A percentile compares a stretch with the other conserved stretches of the same genome.
phyloP scores from a whole-genome alignment of 2,797 vertebrate species.

The Vireo griseus region DNA sequence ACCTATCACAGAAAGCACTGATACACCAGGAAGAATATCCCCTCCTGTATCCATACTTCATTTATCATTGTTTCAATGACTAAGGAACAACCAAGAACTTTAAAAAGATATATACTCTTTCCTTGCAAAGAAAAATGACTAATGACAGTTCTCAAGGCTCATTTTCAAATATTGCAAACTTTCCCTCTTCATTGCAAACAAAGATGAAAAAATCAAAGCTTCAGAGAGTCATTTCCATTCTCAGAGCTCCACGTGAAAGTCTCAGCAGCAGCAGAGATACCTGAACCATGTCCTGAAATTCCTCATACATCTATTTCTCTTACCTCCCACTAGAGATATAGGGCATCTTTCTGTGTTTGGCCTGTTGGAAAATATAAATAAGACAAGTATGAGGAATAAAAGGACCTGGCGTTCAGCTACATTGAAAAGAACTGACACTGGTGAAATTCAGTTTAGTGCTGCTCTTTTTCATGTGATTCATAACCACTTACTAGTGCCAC shows the following conservation, averaged over 20 bases:
- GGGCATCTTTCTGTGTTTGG: neutral
- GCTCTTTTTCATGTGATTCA: neutral
- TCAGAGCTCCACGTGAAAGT: neutral
- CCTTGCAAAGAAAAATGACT: neutral
- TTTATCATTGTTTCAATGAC: neutral
- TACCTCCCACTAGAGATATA: neutral
- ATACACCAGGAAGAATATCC: neutral
- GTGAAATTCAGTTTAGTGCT: neutral
- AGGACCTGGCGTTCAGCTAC: neutral
- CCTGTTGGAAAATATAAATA: neutral
- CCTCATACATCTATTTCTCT: neutral
- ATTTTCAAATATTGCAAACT: neutral
- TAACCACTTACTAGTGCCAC: neutral
- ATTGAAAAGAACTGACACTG: neutral
- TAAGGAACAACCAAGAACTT: neutral
- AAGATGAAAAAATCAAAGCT: neutral
- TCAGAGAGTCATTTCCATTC: neutral
- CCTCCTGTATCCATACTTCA: neutral
- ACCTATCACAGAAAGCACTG: neutral
- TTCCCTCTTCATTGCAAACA: neutral
- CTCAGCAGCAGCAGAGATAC: neutral
- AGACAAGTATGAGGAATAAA: neutral
- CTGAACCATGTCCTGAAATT: neutral
- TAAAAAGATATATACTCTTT: neutral
- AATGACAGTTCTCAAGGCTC: neutral